A percentile compares a stretch with the other conserved stretches of the same genome.
These are phyloP conservation scores for Drosophila subobscura DNA, from an alignment of 1,140 invertebrate species.

Conservation along the genomic window DNA sequence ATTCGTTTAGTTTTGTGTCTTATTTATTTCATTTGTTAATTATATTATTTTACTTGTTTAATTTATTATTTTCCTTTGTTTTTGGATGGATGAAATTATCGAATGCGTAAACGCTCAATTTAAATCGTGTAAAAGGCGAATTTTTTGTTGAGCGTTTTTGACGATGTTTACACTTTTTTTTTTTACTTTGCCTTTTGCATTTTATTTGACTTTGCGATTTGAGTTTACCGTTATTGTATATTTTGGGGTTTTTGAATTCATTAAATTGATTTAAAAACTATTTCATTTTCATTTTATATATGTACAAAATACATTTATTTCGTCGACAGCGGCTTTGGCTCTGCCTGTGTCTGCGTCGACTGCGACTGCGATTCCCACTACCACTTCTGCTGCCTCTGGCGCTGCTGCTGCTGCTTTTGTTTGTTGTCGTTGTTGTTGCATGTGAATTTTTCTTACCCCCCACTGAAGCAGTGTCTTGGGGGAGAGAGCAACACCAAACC, in stretches of 20 bases:
- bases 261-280: constrained; percentile 64
- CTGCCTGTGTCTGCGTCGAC: constrained; percentile 18
- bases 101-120: constrained; percentile 53
- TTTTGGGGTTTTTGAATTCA: constrained; percentile 46
- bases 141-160: constrained; percentile 58
- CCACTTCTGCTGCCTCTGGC: neutral
- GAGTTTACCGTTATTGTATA: constrained; percentile 42
- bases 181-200: constrained; percentile 10
- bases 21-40: constrained; percentile 29
- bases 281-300: constrained; percentile 46
- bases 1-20: constrained; percentile 23
- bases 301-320: constrained; percentile 47
- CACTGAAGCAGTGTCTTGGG: constrained; percentile 28
- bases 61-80: constrained; percentile 13
- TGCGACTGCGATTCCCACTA: constrained; percentile 7
- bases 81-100: constrained; percentile 49
- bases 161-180: constrained; percentile 12
- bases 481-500: constrained; percentile 5
- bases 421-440: constrained; percentile 56
- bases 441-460: constrained; percentile 57
- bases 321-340: constrained; percentile 24
- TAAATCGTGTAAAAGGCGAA: constrained; percentile 78
- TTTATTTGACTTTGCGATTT: constrained; percentile 23
- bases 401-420: constrained; percentile 29
- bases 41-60: constrained; percentile 1